These are phyloP conservation scores for Prionailurus bengalensis DNA, from an alignment of 2,113 vertebrate genomes.

Conservation along the genomic window DNA sequence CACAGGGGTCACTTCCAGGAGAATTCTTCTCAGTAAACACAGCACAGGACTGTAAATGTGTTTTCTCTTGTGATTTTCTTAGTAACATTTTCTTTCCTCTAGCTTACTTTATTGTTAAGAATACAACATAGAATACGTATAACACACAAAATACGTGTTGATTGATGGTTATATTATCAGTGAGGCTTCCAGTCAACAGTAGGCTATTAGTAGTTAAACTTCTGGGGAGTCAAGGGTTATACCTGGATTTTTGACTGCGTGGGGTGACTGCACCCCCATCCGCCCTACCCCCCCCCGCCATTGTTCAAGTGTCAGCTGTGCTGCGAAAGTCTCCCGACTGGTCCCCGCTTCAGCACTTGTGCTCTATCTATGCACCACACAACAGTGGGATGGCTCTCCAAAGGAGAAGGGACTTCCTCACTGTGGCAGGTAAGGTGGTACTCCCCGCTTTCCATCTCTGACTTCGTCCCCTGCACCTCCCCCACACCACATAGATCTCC, in stretches of 20 bases:
- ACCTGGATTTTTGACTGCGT: neutral
- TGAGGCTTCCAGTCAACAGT: neutral
- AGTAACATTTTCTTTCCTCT: neutral
- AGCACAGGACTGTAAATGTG: neutral
- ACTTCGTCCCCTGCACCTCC: neutral
- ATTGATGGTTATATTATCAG: neutral
- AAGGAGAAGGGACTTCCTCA: neutral
- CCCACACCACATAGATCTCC: too few species aligned
- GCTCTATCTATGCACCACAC: neutral
- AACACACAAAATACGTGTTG: neutral
- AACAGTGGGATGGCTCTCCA: neutral
- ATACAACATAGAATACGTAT: neutral
- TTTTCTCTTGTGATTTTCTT: neutral
- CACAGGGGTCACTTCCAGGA: neutral
- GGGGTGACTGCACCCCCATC: neutral
- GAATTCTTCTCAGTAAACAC: neutral
- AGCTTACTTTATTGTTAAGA: neutral
- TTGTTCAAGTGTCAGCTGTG: neutral
- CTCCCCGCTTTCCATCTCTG: neutral
- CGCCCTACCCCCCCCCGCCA: neutral
- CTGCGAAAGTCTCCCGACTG: neutral
- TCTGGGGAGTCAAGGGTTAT: neutral
- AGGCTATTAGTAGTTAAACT: neutral
- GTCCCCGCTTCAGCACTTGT: neutral
- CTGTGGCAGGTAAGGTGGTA: neutral